Base-by-base conservation (phyloP, 2,797 vertebrate genomes). In the Lepilemur ruficaudatus region DNA sequence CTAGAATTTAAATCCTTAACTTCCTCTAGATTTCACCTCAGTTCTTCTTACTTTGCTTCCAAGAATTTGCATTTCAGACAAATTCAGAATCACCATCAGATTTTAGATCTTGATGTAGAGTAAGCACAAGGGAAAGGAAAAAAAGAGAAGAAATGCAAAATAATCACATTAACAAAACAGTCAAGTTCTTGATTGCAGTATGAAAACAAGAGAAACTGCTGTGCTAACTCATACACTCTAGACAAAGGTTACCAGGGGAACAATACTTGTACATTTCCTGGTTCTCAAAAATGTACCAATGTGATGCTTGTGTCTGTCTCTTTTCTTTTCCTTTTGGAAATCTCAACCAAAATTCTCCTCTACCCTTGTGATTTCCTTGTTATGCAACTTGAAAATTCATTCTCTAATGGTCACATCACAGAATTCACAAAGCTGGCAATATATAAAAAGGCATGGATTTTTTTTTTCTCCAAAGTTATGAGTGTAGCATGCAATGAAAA, bases 361-460 rank as follows among this genome's bases (percentile, higher is more conserved):
- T 69, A 76, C 61, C 5, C 43, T 94, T 85, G 1, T 83, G 41
- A 76, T 69, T 78, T 85, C 63, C 78, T 96, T 93, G 79, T 67
- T 65, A 86, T 72, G 94, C 63, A 91, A 55, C 73, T 96, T 18
- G 20, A 69, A 90, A 85, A 90, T 90, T 93, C 59, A 65, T 61
- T 93, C 52, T 93, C 95, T 65, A 61, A 28, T 90, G 63, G 63
- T 93, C 48, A 32, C 23, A 84, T 94, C 50, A 85, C 81, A 93
- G 61, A 97, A 91, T 91, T 83, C 82, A 95, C 84, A 86, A 89
- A 67, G 63, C 23, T 89, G 61, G 72, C 65, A 96, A 89, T 78
- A 93, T 89, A 93, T 91, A 91, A 97, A 89, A 94, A 87, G 28
- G 7, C 41, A 97, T 15, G 90, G 91, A 96, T 93, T 93, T 96